phyloP scores from a whole-genome alignment of 30 jellyfish, hydroid and myxozoan genomes.

The Euphysa ruthae region DNA sequence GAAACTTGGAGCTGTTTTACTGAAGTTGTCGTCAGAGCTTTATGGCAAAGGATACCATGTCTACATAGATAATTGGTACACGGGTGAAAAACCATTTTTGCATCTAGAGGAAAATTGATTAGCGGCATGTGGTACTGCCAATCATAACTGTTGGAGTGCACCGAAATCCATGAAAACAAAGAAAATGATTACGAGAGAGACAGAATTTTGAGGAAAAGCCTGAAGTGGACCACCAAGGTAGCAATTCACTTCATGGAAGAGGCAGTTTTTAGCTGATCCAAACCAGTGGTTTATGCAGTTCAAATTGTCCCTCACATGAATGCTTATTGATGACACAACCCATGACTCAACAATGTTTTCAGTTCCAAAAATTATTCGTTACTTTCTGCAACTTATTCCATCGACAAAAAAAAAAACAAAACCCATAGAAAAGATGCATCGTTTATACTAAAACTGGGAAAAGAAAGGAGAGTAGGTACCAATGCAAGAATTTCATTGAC shows the following conservation, averaged over 20 bases:
- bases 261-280: not conserved
- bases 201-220: not conserved
- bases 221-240: not conserved
- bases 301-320: too few species aligned
- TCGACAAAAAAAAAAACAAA: not conserved
- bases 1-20: too few species aligned
- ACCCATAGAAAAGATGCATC: conserved; percentile 2
- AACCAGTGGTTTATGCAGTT: too few species aligned
- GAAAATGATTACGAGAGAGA: too few species aligned
- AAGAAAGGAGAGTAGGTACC: not conserved
- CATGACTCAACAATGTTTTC: too few species aligned
- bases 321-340: too few species aligned
- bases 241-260: not conserved
- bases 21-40: not conserved
- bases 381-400: not conserved
- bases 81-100: too few species aligned
- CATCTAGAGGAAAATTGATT: too few species aligned
- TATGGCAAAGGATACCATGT: not conserved
- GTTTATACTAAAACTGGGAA: not conserved
- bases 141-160: too few species aligned
- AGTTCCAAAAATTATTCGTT: not conserved
- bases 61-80: not conserved
- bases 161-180: too few species aligned
- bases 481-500: not conserved
- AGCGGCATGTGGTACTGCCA: too few species aligned